A percentile compares a stretch with the other conserved stretches of the same genome.
Conservation (phyloP, 2,113 vertebrate genomes). For the Oreotrochilus melanogaster region DNA sequence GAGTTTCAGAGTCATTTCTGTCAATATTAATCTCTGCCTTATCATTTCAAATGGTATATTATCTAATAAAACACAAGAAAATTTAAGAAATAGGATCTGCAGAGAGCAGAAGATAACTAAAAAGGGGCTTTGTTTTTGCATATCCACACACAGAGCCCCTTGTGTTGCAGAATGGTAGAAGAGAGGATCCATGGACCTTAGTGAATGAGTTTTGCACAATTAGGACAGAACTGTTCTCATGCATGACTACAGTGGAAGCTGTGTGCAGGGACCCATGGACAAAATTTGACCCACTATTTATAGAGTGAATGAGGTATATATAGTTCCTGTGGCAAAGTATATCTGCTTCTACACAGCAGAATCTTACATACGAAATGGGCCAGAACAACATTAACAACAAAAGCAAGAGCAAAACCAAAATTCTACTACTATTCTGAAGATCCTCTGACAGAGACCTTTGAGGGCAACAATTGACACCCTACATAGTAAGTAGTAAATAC, state of each 20-base stretch:
- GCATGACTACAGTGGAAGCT: not conserved
- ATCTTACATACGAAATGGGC: not conserved
- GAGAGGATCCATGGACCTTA: not conserved
- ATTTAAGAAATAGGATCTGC: not conserved
- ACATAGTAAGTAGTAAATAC: not conserved
- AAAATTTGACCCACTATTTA: conserved; percentile 12
- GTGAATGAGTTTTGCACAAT: not conserved
- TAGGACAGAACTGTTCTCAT: not conserved
- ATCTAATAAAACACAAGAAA: not conserved
- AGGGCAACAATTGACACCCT: not conserved
- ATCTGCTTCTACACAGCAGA: not conserved
- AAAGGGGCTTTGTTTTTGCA: not conserved
- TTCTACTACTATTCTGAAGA: not conserved
- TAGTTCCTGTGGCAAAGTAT: not conserved
- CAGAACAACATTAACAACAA: not conserved
- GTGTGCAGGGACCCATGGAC: not conserved
- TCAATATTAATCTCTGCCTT: not conserved
- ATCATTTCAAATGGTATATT: not conserved
- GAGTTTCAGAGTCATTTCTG: not conserved
- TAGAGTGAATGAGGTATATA: not conserved
- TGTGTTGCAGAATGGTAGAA: not conserved
- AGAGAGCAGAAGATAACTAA: not conserved
- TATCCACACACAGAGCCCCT: not conserved
- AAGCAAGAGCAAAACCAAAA: not conserved
- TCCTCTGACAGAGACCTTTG: not conserved